phyloP scores from a whole-genome alignment of 2,113 vertebrate genomes.

The Sprattus sprattus region DNA sequence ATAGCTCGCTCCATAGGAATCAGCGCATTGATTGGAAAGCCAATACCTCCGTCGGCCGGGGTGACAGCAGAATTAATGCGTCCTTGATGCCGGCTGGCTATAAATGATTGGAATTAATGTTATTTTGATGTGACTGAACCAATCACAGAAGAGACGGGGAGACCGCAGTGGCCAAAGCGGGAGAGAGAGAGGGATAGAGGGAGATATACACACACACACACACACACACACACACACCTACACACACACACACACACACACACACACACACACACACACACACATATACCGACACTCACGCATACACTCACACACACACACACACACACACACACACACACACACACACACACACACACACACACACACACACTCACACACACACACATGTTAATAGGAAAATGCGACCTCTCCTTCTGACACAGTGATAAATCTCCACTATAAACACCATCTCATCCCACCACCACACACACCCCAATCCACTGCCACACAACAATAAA shows the following conservation, averaged over 20 bases:
- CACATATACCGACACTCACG: constrained; percentile 22
- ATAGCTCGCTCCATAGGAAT: constrained; percentile 58
- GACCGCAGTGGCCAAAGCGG: constrained; percentile 46
- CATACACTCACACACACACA: constrained; percentile 34
- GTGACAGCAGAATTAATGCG: constrained; percentile 41
- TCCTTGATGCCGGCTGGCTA: constrained; percentile 48
- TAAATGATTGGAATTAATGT: constrained; percentile 63
- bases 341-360: too few species aligned
- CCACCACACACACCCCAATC: not conserved
- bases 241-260: constrained; percentile 38
- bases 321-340: constrained; percentile 32
- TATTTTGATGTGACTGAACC: constrained; percentile 64
- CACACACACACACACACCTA: constrained; percentile 27
- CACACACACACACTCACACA: constrained; percentile 36
- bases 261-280: constrained; percentile 21
- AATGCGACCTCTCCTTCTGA: constrained; percentile 52
- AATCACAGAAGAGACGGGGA: constrained; percentile 47
- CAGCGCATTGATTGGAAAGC: constrained; percentile 70
- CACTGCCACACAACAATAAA: not conserved
- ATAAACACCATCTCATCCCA: constrained; percentile 50
- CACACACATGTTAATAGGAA: constrained; percentile 20
- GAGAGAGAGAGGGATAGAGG: constrained; percentile 52
- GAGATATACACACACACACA: constrained; percentile 23
- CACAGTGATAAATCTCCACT: constrained; percentile 74
- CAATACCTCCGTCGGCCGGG: constrained; percentile 55